Evolutionary conservation across 2,113 vertebrate genomes (phyloP).

Genomic region (Boulengeromyrus knoepffleri): DNA sequence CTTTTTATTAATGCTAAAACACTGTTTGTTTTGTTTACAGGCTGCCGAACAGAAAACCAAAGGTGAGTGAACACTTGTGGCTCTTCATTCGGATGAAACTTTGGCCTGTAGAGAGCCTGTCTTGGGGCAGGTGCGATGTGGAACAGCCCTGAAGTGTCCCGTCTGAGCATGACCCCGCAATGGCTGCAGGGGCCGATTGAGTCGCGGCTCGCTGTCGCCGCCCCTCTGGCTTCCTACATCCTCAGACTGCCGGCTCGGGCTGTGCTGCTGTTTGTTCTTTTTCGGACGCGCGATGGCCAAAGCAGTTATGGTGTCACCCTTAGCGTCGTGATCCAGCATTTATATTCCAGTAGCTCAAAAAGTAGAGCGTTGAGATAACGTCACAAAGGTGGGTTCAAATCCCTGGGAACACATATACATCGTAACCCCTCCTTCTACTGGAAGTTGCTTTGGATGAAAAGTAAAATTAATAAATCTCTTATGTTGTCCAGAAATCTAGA

Average conservation of each 20-base stretch:
- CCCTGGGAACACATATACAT: background rate
- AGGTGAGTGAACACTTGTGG: constrained; percentile 65
- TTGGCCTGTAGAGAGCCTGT: background rate
- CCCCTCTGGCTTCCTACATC: background rate
- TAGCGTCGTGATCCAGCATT: background rate
- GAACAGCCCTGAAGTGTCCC: background rate
- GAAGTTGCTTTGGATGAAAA: background rate
- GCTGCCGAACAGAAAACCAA: constrained; percentile 96
- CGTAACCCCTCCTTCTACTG: background rate
- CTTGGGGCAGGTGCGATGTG: background rate
- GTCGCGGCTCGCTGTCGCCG: background rate
- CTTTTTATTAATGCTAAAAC: background rate
- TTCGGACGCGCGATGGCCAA: background rate
- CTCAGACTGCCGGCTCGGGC: background rate
- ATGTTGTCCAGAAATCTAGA: background rate
- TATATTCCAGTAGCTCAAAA: background rate
- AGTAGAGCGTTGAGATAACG: background rate
- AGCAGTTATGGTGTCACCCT: background rate
- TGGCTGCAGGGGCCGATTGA: background rate
- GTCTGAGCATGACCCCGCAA: background rate
- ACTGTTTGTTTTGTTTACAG: constrained; percentile 51
- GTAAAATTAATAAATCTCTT: background rate
- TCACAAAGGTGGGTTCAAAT: background rate
- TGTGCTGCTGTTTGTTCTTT: background rate
- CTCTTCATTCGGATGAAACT: background rate